phyloP scores from a whole-genome alignment of 2,797 vertebrate species.

The Cuculus canorus region DNA sequence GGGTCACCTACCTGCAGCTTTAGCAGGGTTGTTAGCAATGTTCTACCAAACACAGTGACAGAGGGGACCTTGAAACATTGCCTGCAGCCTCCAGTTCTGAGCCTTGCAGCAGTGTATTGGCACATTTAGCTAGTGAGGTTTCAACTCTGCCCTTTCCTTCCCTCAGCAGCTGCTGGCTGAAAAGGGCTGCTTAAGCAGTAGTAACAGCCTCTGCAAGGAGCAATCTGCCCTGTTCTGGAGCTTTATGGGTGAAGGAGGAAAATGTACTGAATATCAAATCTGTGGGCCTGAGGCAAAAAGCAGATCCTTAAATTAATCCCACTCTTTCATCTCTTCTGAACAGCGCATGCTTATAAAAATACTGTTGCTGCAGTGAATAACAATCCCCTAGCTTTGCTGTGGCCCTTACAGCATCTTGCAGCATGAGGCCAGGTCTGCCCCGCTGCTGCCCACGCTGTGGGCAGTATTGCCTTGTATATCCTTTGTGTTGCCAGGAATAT shows the following conservation, averaged over 20 bases:
- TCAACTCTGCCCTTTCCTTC: not conserved
- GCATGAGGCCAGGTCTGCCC: not conserved
- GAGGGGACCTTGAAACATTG: not conserved
- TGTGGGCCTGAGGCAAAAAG: not conserved
- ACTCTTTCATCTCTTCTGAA: not conserved
- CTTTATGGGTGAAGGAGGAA: not conserved
- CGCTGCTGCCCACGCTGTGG: fast-evolving
- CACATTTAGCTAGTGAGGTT: fast-evolving
- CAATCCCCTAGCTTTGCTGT: fast-evolving
- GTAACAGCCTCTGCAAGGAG: not conserved
- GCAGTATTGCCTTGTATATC: not conserved
- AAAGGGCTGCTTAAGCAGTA: fast-evolving
- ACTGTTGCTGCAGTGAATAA: not conserved
- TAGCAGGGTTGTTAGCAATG: not conserved
- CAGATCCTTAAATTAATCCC: not conserved
- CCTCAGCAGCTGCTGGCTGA: not conserved
- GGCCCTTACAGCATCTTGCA: not conserved
- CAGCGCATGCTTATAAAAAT: not conserved
- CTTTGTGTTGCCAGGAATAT: not conserved
- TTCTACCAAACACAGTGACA: not conserved
- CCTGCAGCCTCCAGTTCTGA: not conserved
- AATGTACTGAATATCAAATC: not conserved
- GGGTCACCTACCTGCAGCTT: not conserved
- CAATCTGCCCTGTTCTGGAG: not conserved
- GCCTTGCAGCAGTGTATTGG: not conserved